A percentile compares a stretch with the other conserved stretches of the same genome.
Evolutionary conservation across 2,113 vertebrate genomes (phyloP).

Genomic region (Cathartes aura): DNA sequence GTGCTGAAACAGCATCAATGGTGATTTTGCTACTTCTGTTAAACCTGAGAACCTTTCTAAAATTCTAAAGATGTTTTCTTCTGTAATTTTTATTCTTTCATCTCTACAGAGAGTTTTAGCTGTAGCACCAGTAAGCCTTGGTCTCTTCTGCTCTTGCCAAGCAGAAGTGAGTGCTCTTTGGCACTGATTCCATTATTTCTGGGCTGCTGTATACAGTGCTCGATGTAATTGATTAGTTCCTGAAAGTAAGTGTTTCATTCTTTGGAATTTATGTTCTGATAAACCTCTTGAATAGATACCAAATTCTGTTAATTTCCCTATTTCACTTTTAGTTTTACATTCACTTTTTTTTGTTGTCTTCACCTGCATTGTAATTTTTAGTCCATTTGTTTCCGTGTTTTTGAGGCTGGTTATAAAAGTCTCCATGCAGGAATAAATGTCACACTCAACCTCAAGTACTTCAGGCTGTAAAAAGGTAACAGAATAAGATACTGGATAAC

Average conservation of each 20-base stretch:
- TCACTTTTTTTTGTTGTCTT: background rate
- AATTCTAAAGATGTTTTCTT: background rate
- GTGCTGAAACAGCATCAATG: accelerated
- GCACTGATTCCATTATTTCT: background rate
- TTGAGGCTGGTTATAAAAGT: background rate
- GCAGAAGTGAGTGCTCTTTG: background rate
- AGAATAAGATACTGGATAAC: background rate
- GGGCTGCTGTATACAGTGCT: background rate
- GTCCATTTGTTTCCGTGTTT: background rate
- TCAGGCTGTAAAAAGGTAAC: background rate
- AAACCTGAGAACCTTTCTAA: background rate
- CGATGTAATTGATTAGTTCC: background rate
- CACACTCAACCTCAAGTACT: background rate
- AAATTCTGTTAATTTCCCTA: background rate
- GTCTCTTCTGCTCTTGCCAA: background rate
- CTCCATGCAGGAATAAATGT: background rate
- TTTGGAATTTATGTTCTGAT: conserved; percentile 20
- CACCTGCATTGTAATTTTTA: background rate
- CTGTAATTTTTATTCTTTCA: background rate
- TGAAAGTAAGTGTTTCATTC: background rate
- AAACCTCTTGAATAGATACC: background rate
- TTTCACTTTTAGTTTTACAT: background rate
- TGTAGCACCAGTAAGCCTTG: background rate
- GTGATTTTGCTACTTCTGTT: background rate
- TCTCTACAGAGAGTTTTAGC: background rate